Evolutionary conservation across 2,797 vertebrate species (phyloP).

Genomic region (Capromys pilorides): DNA sequence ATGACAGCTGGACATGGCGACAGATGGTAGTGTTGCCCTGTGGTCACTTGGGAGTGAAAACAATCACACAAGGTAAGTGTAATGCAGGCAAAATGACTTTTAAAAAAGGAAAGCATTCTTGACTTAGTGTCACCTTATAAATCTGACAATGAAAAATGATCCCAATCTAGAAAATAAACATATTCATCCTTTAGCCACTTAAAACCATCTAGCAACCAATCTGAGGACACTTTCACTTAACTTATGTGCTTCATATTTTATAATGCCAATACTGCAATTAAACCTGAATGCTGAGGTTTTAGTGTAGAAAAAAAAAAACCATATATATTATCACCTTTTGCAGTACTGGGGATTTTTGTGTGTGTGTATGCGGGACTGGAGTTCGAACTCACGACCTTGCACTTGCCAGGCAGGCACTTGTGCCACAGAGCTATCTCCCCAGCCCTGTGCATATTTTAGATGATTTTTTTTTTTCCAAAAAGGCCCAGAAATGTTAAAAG

Average conservation of each 20-base stretch:
- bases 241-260: not conserved
- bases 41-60: not conserved
- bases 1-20: not conserved
- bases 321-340: no score
- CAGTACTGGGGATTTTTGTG: no score
- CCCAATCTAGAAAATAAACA: not conserved
- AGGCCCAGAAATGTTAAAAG: not conserved
- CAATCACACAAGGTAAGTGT: not conserved
- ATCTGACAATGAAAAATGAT: not conserved
- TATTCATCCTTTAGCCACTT: not conserved
- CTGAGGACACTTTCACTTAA: not conserved
- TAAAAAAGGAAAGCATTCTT: not conserved
- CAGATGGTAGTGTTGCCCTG: not conserved
- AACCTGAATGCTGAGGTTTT: no score
- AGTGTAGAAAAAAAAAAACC: no score
- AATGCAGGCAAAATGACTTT: conserved; percentile 6
- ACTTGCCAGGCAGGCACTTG: no score
- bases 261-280: no score
- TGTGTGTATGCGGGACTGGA: no score
- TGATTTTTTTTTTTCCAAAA: not conserved
- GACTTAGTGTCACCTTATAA: not conserved
- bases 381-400: no score
- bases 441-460: no score
- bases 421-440: no score
- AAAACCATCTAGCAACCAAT: conserved; percentile 7